These are phyloP conservation scores for Agapornis roseicollis DNA, from an alignment of 2,113 vertebrate genomes.

Conservation along the genomic window DNA sequence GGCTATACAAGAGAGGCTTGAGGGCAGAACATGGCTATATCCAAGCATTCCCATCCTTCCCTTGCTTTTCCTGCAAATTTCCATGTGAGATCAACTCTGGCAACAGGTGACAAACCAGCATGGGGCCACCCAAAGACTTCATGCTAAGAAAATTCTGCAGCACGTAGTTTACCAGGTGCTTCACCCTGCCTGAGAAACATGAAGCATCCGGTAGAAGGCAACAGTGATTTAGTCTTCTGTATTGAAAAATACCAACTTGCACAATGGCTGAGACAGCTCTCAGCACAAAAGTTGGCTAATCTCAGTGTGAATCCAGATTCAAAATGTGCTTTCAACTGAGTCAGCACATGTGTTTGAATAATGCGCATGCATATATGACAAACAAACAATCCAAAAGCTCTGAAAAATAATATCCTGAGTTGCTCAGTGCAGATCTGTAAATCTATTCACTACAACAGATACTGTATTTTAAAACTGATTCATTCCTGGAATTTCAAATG, in stretches of 20 bases:
- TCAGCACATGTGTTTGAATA: neutral
- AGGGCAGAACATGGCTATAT: neutral
- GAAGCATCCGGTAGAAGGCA: neutral
- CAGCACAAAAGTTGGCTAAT: neutral
- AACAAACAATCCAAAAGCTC: neutral
- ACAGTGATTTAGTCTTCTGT: neutral
- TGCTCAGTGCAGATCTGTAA: neutral
- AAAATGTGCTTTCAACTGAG: neutral
- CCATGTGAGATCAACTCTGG: neutral
- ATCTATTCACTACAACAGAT: neutral
- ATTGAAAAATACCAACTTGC: neutral
- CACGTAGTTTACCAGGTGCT: neutral
- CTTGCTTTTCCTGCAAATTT: neutral
- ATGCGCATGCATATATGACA: neutral
- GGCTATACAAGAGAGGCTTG: neutral
- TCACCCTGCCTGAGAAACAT: neutral
- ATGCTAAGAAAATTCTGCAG: neutral
- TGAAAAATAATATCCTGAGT: constrained; percentile 25
- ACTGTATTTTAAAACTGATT: neutral
- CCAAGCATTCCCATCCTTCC: neutral
- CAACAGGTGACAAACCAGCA: neutral
- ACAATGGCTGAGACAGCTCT: neutral
- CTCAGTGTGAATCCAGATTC: neutral
- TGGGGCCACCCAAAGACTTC: neutral
- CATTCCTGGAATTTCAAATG: neutral